phyloP scores from a whole-genome alignment of 1,140 invertebrate genomes.

The Drosophila insularis region DNA sequence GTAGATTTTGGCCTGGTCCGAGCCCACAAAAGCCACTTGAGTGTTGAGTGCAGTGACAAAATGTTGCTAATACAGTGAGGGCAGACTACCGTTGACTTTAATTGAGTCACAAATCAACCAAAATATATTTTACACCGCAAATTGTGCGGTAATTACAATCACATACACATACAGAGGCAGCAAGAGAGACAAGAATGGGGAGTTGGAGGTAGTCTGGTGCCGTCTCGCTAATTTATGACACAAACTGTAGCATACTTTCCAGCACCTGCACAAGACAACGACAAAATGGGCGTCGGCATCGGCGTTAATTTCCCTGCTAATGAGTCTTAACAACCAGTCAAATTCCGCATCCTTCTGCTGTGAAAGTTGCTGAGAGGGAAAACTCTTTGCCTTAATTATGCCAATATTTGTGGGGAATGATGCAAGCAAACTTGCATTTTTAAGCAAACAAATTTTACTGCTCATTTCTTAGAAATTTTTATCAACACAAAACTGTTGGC shows the following conservation, averaged over 20 bases:
- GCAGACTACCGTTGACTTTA: conserved; percentile 73
- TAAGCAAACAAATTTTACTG: conserved; percentile 11
- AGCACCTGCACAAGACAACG: conserved; percentile 61
- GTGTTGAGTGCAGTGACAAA: conserved; percentile 59
- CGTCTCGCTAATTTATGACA: conserved; percentile 70
- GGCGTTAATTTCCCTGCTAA: conserved; percentile 75
- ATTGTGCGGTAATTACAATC: conserved; percentile 68
- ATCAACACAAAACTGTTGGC: conserved; percentile 51
- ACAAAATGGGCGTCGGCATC: conserved; percentile 41
- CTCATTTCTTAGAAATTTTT: conserved; percentile 19
- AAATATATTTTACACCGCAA: conserved; percentile 77
- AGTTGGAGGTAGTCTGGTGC: not conserved
- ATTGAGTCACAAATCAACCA: conserved; percentile 82
- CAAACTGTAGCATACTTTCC: conserved; percentile 70
- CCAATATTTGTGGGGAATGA: conserved; percentile 43
- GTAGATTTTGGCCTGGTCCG: conserved; percentile 57
- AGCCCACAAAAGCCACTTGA: conserved; percentile 72
- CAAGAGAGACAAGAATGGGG: too few species aligned
- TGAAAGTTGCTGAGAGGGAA: not conserved
- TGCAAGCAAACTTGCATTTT: conserved; percentile 7
- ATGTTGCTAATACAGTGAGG: conserved; percentile 49
- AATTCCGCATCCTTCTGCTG: not conserved
- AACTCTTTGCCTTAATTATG: conserved; percentile 62
- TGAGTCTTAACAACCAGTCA: conserved; percentile 66
- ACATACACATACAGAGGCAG: conserved; percentile 12